Evolutionary conservation across 2,888 invertebrate genomes (phyloP), one percentile per base, ranked within the genome.

Genomic region (Tetranychus piercei): DNA sequence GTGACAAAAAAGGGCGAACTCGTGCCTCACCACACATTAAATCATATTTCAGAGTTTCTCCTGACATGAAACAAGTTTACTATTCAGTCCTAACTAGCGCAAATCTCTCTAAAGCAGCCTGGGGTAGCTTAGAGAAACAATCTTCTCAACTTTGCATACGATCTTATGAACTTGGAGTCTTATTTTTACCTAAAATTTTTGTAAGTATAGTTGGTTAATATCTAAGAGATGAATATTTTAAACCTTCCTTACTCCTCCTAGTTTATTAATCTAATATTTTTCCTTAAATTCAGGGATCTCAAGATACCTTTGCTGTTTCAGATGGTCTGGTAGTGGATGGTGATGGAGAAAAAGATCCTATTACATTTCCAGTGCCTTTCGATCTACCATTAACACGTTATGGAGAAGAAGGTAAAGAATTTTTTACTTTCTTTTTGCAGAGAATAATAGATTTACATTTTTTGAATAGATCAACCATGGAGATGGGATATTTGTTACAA

Each of bases 71-170:
- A n/a, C 83, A 84, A 78, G 85, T 90, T 5, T 88, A 91, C 0
- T 97, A 89, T 88, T 92, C 90, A 81, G 83, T 92, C 0, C 84
- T 96, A 0, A 94, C 94, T 0, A 84, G 95, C 74, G 93, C 92
- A 0, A 99, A 99, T 84, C 84, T 96, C 45, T 97, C 96, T 15
- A 96, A 95, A 84, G 93, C 96, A 1, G 97, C 97, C 0, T 97
- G 97, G 97, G 97, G 97, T 67, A 84, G 84, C 11, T 78, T 84
- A 80, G 86, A 83, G 82, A 87, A 83, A 86, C 87, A 81, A 82
- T 86, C 89, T 55, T 81, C 82, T 44, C 84, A 84, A 77, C 81
- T 87, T 74, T 84, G 84, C 79, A 87, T 94, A 9, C 87, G 91
- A 82, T 94, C 92, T 70, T 95, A 91, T 81, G 96, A 97, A 83